Base-by-base conservation (phyloP, 1,140 invertebrate species). In the Cydia pomonella region DNA sequence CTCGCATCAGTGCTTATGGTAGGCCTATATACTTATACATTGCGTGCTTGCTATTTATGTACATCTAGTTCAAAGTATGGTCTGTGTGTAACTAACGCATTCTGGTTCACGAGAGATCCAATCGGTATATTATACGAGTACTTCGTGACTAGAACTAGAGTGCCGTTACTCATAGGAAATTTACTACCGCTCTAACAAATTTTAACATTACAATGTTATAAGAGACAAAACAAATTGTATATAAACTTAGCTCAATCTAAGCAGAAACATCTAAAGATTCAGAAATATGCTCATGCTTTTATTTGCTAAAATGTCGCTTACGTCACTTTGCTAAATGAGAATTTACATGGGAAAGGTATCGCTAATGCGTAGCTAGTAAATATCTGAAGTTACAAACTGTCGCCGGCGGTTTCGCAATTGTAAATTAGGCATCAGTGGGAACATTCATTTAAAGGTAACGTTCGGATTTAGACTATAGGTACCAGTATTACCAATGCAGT, bases 101-200 rank as follows among this genome's bases (percentile, higher is more conserved):
- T 59, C 53, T 59, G 21, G 53, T 59, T 59, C 64, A 38, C 38
- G 29, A 69, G 29, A 69, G 64, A 69, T 69, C 64, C 64, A 33
- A 69, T 69, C 27, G 9, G 47, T n/a, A 50, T 50, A 50, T n/a
- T 50, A 18, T 18, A 50, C 64, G 9, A 23, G 7, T 66, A n/a
- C 25, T 29, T 69, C 64, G 64, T 69, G 64, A 69, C 64, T 33
- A 69, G 64, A 33, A 33, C 29, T 33, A 69, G 27, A 38, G 7
- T 38, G n/a, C 27, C 41, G n/a, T n/a, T 69, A 21, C 27, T 33
- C 27, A 33, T 18, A 33, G 16, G n/a, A 18, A 21, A 69, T 69
- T 69, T 69, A 69, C 33, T 59, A 41, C n/a, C 64, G 62, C 62
- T 18, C 29, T 69, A 69, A 59, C 16, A 3, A 23, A 10, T 5